Base-by-base conservation (phyloP, 37 sponge, comb jelly and placozoan genomes). In the Chondrilla cf. caribensis region DNA sequence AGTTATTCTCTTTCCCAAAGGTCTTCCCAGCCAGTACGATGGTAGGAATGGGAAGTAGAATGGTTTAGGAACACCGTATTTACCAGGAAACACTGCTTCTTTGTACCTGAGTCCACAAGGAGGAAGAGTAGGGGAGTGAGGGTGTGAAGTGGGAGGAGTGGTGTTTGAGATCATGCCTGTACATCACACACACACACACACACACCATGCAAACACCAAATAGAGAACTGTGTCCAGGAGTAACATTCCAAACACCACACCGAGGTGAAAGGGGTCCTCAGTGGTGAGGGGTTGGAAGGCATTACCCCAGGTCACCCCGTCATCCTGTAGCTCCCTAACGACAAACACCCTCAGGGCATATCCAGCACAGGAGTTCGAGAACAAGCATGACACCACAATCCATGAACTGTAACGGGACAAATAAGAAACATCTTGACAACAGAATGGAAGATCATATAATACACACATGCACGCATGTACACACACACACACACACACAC, bases 101-200 rank as follows among this genome's bases (percentile, higher is more conserved):
- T 93, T 78, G 71, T 97, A 97, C 95, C 95, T 95, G 70, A 38
- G 36, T n/a, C n/a, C n/a, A n/a, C n/a, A n/a, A n/a, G n/a, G n/a
- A n/a, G n/a, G n/a, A 14, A 39, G 17, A 71, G 29, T 32, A 25
- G 24, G 57, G 0, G 58, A 38, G 35, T 55, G 64, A 9, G n/a
- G n/a, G n/a, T n/a, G n/a, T n/a, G n/a, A n/a, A n/a, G n/a, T n/a
- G n/a, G n/a, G n/a, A n/a, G n/a, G n/a, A n/a, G n/a, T n/a, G n/a
- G n/a, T n/a, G n/a, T 37, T 36, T 39, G 40, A 6, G 22, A 65
- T 55, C 17, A 17, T 55, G 57, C 57, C 57, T 19, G 17, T 17
- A 19, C 11, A 55, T 55, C 39, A 72, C 31, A 7, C 25, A 38
- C 36, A 71, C 37, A 57, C 59, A 54, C 41, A 31, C 40, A 58